Base-by-base conservation (phyloP, 2,797 vertebrate species). In the Naso thynnoides region DNA sequence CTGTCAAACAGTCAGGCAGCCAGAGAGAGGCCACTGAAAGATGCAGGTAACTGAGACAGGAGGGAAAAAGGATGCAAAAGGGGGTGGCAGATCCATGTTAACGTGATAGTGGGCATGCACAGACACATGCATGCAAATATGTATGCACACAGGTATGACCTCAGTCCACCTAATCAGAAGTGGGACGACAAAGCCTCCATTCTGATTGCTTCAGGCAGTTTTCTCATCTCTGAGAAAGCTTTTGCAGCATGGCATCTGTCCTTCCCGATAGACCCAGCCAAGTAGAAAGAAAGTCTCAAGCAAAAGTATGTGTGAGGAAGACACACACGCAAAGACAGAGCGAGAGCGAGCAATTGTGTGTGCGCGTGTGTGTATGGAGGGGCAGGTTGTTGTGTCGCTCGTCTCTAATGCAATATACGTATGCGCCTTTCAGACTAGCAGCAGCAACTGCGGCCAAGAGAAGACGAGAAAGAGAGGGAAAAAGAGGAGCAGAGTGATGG, bases 231-330 rank as follows among this genome's bases (percentile, higher is more conserved):
- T 53, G 67, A 83, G 77, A 89, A 87, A 89, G 86, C 88, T 89
- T 87, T 86, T 86, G 70, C 75, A 84, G 83, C 76, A 88, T 83
- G 83, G 82, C 82, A 90, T 86, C 87, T 89, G 86, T 90, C 86
- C 85, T 89, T 82, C 73, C 76, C 23, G 49, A 88, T 86, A 83
- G 78, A 85, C 67, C 50, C 78, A 82, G 80, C 75, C 83, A 82
- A 87, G 86, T 73, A 79, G 75, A 81, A 77, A 63, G 54, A 60
- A 33, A 73, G 81, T 84, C 70, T 78, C 56, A 54, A 78, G 85
- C 59, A 72, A 80, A 86, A 74, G 58, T 60, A 48, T 60, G 65
- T 38, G 65, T 64, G 49, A 55, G 61, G 81, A 14, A 45, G 58
- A 82, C 54, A 80, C 47, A 70, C 55, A 81, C 54, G 80, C 45